A percentile compares a stretch with the other conserved stretches of the same genome.
Conservation (phyloP, 2,888 invertebrate genomes). For the Drosophila colorata region DNA sequence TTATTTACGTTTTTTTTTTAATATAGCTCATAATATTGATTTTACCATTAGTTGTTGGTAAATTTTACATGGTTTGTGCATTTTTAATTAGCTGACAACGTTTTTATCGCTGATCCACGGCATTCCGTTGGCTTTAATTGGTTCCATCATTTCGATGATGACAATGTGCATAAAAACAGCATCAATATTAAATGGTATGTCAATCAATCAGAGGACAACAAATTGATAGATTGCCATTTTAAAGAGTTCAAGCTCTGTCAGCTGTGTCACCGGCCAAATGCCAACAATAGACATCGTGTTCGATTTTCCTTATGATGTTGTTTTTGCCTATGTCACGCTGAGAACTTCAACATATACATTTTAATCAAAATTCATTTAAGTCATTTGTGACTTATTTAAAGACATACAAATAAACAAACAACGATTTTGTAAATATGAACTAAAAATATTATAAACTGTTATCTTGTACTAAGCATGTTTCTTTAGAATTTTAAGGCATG, state of each 20-base stretch:
- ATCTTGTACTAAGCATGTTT: no score
- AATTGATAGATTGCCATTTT: conserved; percentile 54
- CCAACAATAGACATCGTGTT: neutral
- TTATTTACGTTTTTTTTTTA: conserved; percentile 45
- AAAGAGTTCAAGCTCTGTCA: conserved; percentile 27
- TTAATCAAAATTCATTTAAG: no score
- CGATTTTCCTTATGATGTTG: neutral
- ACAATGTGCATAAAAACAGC: conserved; percentile 17
- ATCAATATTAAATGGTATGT: conserved; percentile 59
- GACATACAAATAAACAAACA: no score
- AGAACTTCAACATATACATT: no score
- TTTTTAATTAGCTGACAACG: conserved; percentile 75
- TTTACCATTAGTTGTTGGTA: conserved; percentile 68
- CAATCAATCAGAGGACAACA: conserved; percentile 69
- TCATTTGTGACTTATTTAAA: neutral
- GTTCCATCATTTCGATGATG: conserved; percentile 36
- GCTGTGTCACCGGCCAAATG: neutral
- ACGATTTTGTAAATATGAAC: no score
- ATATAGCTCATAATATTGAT: conserved; percentile 59
- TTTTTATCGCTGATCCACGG: conserved; percentile 46
- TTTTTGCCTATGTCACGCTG: no score
- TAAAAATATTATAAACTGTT: no score
- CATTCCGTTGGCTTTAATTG: conserved; percentile 43
- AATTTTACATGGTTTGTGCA: conserved; percentile 56
- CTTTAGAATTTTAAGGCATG: no score